Evolutionary conservation across 2,797 vertebrate species (phyloP).

Genomic region (Threskiornis aethiopicus): DNA sequence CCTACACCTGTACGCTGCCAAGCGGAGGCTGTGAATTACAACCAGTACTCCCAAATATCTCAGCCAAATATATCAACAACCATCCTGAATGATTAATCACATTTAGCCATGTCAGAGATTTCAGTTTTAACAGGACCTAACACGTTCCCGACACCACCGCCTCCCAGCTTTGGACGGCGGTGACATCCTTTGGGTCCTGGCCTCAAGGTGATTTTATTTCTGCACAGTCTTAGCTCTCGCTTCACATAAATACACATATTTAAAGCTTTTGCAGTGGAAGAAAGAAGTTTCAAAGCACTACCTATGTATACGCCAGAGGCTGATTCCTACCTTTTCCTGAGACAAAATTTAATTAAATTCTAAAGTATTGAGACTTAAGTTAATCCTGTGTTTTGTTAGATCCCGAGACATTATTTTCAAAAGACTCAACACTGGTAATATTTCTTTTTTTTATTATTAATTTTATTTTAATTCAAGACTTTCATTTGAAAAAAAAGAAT

Average conservation of each 20-base stretch:
- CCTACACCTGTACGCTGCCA: not conserved
- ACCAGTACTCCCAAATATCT: not conserved
- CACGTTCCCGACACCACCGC: accelerated
- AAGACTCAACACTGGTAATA: not conserved
- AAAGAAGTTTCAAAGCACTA: not conserved
- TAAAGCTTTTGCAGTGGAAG: not conserved
- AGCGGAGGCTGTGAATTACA: not conserved
- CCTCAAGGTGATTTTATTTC: not conserved
- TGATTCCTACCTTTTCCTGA: not conserved
- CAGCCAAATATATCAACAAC: not conserved
- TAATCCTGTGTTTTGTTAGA: not conserved
- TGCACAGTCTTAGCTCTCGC: too few species aligned
- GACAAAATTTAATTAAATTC: not conserved
- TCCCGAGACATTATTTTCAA: not conserved
- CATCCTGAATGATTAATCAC: not conserved
- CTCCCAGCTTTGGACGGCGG: not conserved
- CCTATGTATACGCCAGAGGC: not conserved
- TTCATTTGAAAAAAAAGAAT: not conserved
- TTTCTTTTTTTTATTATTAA: not conserved
- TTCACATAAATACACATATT: not conserved
- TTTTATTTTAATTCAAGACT: not conserved
- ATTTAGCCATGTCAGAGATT: not conserved
- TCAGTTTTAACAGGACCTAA: not conserved
- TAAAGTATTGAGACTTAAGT: not conserved
- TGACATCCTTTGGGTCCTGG: not conserved